Conservation (phyloP, 2,113 vertebrate species). For the Collichthys lucidus region DNA sequence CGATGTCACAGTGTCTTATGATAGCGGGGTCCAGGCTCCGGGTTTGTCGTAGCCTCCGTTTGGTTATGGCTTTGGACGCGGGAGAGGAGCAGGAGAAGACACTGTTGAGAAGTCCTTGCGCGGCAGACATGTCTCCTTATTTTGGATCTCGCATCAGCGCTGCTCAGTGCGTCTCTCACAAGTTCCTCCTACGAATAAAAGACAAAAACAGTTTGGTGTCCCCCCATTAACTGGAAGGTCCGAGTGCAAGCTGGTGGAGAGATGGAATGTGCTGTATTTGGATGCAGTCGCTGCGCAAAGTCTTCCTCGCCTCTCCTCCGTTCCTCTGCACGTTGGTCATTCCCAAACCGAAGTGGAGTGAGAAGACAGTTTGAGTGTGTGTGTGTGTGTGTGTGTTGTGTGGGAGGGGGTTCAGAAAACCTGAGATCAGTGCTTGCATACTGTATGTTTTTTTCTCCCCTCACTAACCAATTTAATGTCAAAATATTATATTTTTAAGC, state of each 20-base stretch:
- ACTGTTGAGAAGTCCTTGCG: constrained; percentile 90
- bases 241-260: background rate
- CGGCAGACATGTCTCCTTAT: constrained; percentile 81
- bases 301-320: constrained; percentile 4
- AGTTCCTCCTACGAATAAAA: background rate
- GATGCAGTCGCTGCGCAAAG: constrained; percentile 38
- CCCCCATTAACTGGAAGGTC: constrained; percentile 15
- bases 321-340: constrained; percentile 34
- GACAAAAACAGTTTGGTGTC: background rate
- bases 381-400: background rate
- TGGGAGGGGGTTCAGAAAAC: constrained; percentile 39
- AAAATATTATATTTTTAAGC: background rate
- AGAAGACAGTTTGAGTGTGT: constrained; percentile 16
- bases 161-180: background rate
- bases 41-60: constrained; percentile 90
- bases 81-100: constrained; percentile 92
- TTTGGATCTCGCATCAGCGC: constrained; percentile 48
- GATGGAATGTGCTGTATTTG: constrained; percentile 36
- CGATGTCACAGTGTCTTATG: constrained; percentile 79
- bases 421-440: background rate
- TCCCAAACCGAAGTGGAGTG: constrained; percentile 46
- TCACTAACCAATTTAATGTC: background rate
- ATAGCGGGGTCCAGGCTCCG: constrained; percentile 91
- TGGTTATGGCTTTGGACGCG: constrained; percentile 87
- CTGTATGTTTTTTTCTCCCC: background rate